Percentiles rank a stretch among this genome's conserved stretches.
phyloP scores from a whole-genome alignment of 2,797 vertebrate species.

The Botia almorhae region DNA sequence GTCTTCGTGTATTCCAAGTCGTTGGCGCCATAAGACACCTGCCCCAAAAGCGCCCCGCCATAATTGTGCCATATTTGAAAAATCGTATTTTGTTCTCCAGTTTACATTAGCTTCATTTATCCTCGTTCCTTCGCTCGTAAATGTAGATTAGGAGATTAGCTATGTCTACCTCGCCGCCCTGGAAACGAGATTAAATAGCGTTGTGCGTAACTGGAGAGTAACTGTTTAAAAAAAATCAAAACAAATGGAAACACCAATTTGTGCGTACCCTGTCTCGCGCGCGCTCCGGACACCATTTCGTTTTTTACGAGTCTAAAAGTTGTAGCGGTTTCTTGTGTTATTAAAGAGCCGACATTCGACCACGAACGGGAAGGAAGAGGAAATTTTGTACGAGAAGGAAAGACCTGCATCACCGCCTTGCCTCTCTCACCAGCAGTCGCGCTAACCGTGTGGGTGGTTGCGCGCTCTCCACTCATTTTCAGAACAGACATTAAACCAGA shows the following conservation, averaged over 20 bases:
- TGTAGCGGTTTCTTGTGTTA: constrained; percentile 87
- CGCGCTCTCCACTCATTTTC: constrained; percentile 62
- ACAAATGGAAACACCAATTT: constrained; percentile 49
- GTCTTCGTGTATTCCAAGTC: constrained; percentile 52
- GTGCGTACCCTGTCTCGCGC: constrained; percentile 57
- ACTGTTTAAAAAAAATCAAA: constrained; percentile 8
- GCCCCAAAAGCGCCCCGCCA: constrained; percentile 62
- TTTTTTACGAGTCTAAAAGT: constrained; percentile 76
- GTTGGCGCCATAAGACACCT: constrained; percentile 71
- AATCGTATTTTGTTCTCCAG: constrained; percentile 18
- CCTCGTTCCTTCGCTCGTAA: not conserved
- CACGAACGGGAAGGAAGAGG: constrained; percentile 93
- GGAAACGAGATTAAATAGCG: not conserved
- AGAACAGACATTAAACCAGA: constrained; percentile 57
- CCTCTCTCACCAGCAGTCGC: constrained; percentile 74
- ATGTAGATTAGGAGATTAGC: not conserved
- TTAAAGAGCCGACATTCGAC: constrained; percentile 88
- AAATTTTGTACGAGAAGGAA: constrained; percentile 91
- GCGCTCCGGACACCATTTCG: constrained; percentile 65
- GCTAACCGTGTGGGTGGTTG: constrained; percentile 74
- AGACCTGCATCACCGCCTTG: constrained; percentile 82
- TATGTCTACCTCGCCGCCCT: too few relatives aligned
- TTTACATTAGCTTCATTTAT: constrained; percentile 17
- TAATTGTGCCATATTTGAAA: constrained; percentile 30
- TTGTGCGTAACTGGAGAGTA: not conserved